phyloP scores from a whole-genome alignment of 2,888 invertebrate species.

The Lampropteryx suffumata region DNA sequence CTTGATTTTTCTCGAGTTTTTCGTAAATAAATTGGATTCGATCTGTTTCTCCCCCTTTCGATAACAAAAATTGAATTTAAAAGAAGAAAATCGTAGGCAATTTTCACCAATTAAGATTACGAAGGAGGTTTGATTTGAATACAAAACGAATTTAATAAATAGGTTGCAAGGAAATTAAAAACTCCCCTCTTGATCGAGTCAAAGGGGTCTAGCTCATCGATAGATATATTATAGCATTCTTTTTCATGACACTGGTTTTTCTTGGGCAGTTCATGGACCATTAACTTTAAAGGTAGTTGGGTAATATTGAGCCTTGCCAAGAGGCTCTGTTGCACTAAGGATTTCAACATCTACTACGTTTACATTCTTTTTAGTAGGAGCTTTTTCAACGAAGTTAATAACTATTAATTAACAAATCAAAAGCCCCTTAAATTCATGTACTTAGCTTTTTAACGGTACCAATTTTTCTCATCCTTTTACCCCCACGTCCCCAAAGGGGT shows the following conservation, averaged over 20 bases:
- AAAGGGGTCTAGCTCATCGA: conserved; percentile 1
- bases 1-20: too few relatives aligned
- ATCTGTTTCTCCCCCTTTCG: not conserved
- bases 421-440: conserved; percentile 26
- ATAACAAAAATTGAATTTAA: conserved; percentile 21
- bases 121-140: conserved; percentile 35
- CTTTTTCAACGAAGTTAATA: not conserved
- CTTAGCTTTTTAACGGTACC: conserved; percentile 27
- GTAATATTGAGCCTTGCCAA: too few relatives aligned
- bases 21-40: not conserved
- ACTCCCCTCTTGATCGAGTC: conserved; percentile 14
- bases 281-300: too few relatives aligned
- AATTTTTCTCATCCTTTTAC: conserved; percentile 29
- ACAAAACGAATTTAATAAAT: conserved; percentile 35
- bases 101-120: conserved; percentile 36
- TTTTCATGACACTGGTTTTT: not conserved
- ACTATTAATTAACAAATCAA: conserved; percentile 13
- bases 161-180: conserved; percentile 28
- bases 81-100: conserved; percentile 37
- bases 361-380: too few relatives aligned
- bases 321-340: too few relatives aligned
- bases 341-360: too few relatives aligned
- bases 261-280: not conserved
- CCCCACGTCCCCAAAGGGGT: conserved; percentile 44
- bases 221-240: too few relatives aligned